Base-by-base conservation (phyloP, 2,797 vertebrate genomes). In the Esox lucius region DNA sequence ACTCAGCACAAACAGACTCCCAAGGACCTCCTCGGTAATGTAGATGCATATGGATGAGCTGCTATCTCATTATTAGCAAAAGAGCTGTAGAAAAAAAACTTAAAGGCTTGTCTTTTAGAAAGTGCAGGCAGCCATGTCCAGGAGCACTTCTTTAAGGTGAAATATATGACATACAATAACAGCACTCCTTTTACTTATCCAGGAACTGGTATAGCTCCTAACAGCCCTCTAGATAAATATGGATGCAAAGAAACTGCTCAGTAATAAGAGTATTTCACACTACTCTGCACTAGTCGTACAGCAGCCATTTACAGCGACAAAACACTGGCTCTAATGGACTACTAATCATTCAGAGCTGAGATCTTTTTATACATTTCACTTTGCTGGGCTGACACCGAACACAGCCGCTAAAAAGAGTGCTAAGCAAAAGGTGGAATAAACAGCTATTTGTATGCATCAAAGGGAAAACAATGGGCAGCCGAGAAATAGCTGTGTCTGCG, bases 361-460 rank as follows among this genome's bases (percentile, higher is more conserved):
- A 78, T 80, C 77, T 80, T 78, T 83, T 70, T 81, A 82, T 59
- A 75, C 84, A 22, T 83, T 74, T 75, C 56, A 81, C 82, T 83
- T 83, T 80, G 72, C 72, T 16, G 42, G 51, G 66, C 33, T 49
- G 48, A 66, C 46, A n/a, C 62, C 46, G 65, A 11, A 31, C 64
- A 51, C 79, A 79, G 74, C 53, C 64, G 56, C 51, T 72, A 76
- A 79, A 78, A 73, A 72, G 28, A 78, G 56, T 59, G 61, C 71
- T 69, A 49, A 77, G 26, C 28, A 68, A 51, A 73, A 77, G 77
- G 78, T 75, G 75, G 77, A 81, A 78, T 83, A 84, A 85, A 82
- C 78, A 84, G 83, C 82, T 80, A 85, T 85, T 83, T 81, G 75
- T 87, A 85, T 84, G 84, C 82, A 80, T 84, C 76, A 62, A 19